These are phyloP conservation scores for Bombus cullumanus DNA, from an alignment of 1,140 invertebrate genomes.

Conservation along the genomic window DNA sequence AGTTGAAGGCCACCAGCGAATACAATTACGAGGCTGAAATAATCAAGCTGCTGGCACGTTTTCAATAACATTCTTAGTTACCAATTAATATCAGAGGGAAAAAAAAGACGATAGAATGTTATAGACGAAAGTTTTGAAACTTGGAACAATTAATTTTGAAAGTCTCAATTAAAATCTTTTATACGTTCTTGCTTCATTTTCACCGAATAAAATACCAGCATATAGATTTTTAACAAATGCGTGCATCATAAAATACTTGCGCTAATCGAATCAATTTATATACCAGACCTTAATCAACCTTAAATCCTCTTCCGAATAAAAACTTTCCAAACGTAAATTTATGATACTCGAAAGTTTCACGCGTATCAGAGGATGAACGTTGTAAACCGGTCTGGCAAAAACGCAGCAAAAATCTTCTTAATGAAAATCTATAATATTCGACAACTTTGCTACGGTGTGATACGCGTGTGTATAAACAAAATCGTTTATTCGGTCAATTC, in stretches of 20 bases:
- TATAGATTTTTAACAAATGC: background rate
- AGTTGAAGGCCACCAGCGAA: slow-evolving; percentile 24
- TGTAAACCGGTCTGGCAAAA: background rate
- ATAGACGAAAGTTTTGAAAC: background rate
- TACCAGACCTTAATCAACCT: background rate
- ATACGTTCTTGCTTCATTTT: background rate
- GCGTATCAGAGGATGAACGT: background rate
- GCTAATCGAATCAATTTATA: background rate
- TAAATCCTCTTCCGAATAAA: background rate
- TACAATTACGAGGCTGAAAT: slow-evolving; percentile 31
- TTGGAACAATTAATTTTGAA: background rate
- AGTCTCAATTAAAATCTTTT: background rate
- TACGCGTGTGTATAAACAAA: background rate
- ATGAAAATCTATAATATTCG: slow-evolving; percentile 41
- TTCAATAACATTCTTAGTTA: background rate
- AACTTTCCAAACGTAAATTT: background rate
- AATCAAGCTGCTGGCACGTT: slow-evolving; percentile 20
- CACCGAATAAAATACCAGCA: background rate
- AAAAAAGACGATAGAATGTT: background rate
- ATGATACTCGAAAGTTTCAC: background rate
- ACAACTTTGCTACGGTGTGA: background rate
- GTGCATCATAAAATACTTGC: background rate
- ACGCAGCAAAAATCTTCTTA: slow-evolving; percentile 11
- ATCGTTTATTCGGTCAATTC: slow-evolving; percentile 25
- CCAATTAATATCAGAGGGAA: background rate